A percentile compares a stretch with the other conserved stretches of the same genome.
Evolutionary conservation across 2,888 invertebrate genomes (phyloP).

Genomic region (Holacanthella duospinosa): DNA sequence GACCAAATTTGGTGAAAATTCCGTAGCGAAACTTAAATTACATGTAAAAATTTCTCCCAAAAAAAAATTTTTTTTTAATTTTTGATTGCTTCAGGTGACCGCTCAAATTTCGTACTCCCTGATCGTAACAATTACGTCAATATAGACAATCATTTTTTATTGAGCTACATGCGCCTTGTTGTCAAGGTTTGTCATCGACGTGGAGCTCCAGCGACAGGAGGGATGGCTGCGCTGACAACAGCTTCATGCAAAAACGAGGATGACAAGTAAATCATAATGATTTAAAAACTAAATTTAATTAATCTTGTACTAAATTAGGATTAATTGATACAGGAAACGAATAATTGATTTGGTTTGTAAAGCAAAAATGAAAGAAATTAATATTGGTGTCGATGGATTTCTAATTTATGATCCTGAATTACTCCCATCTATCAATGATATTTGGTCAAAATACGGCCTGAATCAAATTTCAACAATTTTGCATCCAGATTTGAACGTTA

Average conservation of each 20-base stretch:
- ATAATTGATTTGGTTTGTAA: conserved; percentile 46
- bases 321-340: no score
- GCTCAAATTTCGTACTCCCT: conserved; percentile 52
- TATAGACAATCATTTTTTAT: conserved; percentile 54
- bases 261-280: conserved; percentile 35
- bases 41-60: no score
- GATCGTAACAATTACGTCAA: conserved; percentile 58
- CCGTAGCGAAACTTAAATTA: no score
- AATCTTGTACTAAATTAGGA: no score
- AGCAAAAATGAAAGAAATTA: conserved; percentile 50
- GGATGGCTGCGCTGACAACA: conserved; percentile 56
- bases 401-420: conserved; percentile 57
- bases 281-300: no score
- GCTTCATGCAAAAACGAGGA: background rate
- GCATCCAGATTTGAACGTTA: conserved; percentile 42
- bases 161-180: conserved; percentile 52
- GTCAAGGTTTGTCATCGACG: conserved; percentile 51
- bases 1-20: conserved; percentile 50
- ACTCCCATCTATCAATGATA: conserved; percentile 50
- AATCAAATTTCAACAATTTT: conserved; percentile 48
- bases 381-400: conserved; percentile 56
- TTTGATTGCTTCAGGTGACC: conserved; percentile 47
- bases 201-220: conserved; percentile 55
- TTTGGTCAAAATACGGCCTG: conserved; percentile 40
- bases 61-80: no score